phyloP scores from a whole-genome alignment of 2,888 invertebrate genomes.

The Escarpia spicata region DNA sequence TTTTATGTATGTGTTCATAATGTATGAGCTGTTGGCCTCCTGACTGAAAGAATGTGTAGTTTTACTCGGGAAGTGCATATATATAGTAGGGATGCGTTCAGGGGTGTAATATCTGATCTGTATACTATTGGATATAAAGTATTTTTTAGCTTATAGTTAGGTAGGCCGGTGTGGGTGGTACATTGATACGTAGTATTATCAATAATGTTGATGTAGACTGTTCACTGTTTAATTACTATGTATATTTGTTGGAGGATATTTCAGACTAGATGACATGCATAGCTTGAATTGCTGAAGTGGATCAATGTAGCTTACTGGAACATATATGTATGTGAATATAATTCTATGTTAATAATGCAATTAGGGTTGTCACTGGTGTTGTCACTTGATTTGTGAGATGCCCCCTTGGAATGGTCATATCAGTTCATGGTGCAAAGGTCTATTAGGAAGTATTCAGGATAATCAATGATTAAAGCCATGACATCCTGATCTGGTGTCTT shows the following conservation, averaged over 20 bases:
- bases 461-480: neutral
- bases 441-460: neutral
- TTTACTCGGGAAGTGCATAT: neutral
- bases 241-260: neutral
- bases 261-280: neutral
- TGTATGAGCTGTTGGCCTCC: neutral
- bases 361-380: neutral
- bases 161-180: neutral
- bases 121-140: neutral
- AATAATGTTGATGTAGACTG: neutral
- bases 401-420: neutral
- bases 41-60: neutral
- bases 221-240: neutral
- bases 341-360: neutral
- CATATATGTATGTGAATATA: neutral
- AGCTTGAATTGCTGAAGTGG: neutral
- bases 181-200: neutral
- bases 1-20: neutral
- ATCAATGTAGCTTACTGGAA: neutral
- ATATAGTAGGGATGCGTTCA: neutral
- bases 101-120: neutral
- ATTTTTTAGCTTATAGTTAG: neutral
- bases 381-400: neutral
- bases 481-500: neutral
- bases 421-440: neutral